Base-by-base conservation (phyloP, 2,888 invertebrate species). In the Apamea sordens region DNA sequence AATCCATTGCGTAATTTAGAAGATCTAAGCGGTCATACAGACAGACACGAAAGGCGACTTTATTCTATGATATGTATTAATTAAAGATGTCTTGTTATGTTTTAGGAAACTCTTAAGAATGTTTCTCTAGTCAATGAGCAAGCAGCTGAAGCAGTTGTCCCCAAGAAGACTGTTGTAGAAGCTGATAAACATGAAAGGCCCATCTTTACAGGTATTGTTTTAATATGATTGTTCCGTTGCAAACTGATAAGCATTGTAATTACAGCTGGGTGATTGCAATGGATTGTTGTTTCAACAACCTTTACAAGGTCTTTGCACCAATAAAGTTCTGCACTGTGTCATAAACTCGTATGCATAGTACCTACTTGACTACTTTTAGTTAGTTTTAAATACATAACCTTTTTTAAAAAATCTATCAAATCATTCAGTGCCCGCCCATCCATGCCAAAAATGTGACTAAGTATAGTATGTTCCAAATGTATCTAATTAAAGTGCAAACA, bases 61-160 rank as follows among this genome's bases (percentile, higher is more conserved):
- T 50, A 50, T 56, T 70, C 10, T 70, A 50, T 10, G 2, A 56
- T 44, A 28, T 21, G 8, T 59, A 61, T 64, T 64, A 76, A 47
- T 64, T 64, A 76, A 76, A 32, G 28, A 76, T 78, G n/a, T 65
- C 28, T 47, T 63, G 11, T 56, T 69, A 76, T 73, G 80, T 92
- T 93, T 83, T 85, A 96, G 96, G 93, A 93, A 83, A 81, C 90
- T 75, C 84, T 92, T 76, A 95, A 92, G 80, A 95, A 95, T 92
- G 86, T 90, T 75, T 93, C 95, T 91, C 94, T 95, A 94, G 94
- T 95, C 94, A 94, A 89, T 87, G 95, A 94, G 74, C 91, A 90
- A 69, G 89, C 82, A 67, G 88, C 87, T 24, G 91, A 91, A 69
- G 77, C 73, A 18, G 85, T 69, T 28, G 86, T 88, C 79, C 86